A percentile compares a stretch with the other conserved stretches of the same genome.
Conservation (phyloP, 2,888 invertebrate genomes). For the Rhamphomyia laevipes region DNA sequence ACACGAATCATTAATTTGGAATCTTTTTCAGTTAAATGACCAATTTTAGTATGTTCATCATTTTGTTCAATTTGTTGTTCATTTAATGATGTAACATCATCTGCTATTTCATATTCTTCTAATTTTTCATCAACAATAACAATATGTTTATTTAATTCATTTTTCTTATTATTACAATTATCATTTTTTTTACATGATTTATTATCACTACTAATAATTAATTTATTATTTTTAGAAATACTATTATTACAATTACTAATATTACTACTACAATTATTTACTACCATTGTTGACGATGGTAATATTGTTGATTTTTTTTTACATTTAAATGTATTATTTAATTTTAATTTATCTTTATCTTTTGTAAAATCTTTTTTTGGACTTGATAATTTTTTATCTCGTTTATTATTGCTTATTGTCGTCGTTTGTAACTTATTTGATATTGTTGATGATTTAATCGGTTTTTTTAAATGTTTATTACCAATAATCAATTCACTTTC, state of each 20-base stretch:
- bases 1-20: conserved; percentile 41
- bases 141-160: not conserved
- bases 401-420: conserved; percentile 12
- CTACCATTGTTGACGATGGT: not conserved
- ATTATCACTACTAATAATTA: not conserved
- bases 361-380: conserved; percentile 7
- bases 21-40: conserved; percentile 39
- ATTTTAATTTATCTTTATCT: not conserved
- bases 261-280: not conserved
- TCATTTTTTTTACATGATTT: not conserved
- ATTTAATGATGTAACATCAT: conserved; percentile 40
- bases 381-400: conserved; percentile 10
- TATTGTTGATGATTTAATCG: conserved; percentile 25
- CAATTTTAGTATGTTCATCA: conserved; percentile 37
- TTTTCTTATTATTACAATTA: conserved; percentile 12
- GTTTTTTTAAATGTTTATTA: conserved; percentile 20
- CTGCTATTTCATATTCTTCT: conserved; percentile 46
- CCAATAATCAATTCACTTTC: conserved; percentile 33
- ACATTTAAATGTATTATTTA: not conserved
- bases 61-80: conserved; percentile 20
- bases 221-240: not conserved
- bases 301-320: not conserved
- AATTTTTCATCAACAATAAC: conserved; percentile 13
- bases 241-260: not conserved
- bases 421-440: conserved; percentile 19